Evolutionary conservation across 2,888 invertebrate species (phyloP).

Genomic region (Notocelia uddmanniana): DNA sequence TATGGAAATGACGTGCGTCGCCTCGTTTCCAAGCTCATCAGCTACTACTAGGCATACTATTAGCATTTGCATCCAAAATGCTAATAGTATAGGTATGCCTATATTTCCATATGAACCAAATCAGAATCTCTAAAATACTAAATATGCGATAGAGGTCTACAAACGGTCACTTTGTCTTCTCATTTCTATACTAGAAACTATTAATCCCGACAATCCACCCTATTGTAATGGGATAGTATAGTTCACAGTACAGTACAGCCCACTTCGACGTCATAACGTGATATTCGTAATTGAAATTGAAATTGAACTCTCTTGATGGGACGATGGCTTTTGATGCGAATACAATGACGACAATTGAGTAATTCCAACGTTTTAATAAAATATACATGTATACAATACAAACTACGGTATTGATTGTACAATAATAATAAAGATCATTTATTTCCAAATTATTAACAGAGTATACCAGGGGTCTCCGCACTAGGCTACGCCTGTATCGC

Average conservation of each 20-base stretch:
- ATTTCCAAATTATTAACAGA: too few species aligned
- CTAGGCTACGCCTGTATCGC: too few species aligned
- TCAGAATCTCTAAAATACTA: neutral
- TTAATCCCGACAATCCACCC: neutral
- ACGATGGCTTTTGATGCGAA: neutral
- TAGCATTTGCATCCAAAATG: too few species aligned
- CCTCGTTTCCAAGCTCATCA: too few species aligned
- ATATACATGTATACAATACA: neutral
- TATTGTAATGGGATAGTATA: neutral
- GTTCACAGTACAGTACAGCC: neutral
- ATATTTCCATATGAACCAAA: neutral
- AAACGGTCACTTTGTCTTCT: neutral
- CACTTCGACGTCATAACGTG: neutral
- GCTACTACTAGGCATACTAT: too few species aligned
- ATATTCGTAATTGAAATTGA: conserved; percentile 12
- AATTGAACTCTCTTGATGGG: conserved; percentile 8
- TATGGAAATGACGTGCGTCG: too few species aligned
- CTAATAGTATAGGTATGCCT: too few species aligned
- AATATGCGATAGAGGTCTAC: neutral
- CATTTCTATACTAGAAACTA: neutral
- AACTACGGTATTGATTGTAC: neutral
- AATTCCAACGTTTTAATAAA: neutral
- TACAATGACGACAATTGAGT: neutral
- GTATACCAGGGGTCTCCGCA: too few species aligned
- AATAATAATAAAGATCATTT: too few species aligned